Evolutionary conservation across 2,797 vertebrate genomes (phyloP).

Genomic region (Phrynocephalus vlangalii): DNA sequence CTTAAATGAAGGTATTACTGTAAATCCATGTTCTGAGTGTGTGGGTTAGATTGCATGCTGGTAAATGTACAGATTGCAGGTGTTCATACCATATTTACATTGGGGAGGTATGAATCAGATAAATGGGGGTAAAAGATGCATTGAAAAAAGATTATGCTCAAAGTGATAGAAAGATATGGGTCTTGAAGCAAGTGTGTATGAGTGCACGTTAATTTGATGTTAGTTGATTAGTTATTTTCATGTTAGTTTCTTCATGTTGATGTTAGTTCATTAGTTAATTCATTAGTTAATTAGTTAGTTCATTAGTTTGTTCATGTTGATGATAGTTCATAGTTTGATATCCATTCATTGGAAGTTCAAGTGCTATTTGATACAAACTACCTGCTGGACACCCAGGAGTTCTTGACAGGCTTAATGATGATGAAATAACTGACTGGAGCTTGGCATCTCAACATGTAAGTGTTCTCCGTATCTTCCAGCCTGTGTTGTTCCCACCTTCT

Average conservation of each 20-base stretch:
- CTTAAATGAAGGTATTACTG: too few species aligned
- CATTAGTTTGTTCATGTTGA: too few species aligned
- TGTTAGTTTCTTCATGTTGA: too few species aligned
- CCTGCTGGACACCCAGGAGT: neutral
- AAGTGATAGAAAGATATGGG: too few species aligned
- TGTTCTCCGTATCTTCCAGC: neutral
- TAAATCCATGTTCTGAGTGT: neutral
- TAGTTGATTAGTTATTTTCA: neutral
- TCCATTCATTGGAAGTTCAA: slow-evolving; percentile 13
- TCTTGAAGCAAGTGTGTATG: too few species aligned
- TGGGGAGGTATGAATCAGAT: neutral
- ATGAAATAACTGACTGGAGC: slow-evolving; percentile 2
- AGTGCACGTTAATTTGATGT: neutral
- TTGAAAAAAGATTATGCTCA: too few species aligned
- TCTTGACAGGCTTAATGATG: neutral
- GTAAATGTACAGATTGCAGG: neutral
- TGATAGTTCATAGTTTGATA: too few species aligned
- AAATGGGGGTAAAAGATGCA: neutral
- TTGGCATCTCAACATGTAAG: neutral
- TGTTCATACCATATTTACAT: neutral
- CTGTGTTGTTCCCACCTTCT: slow-evolving; percentile 7
- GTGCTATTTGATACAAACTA: neutral
- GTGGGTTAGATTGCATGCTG: neutral
- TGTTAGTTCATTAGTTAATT: too few species aligned
- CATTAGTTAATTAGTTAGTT: too few species aligned